Evolutionary conservation across 2,888 invertebrate genomes (phyloP), one percentile per base, ranked within the genome.

Genomic region (Morpho deidamia): DNA sequence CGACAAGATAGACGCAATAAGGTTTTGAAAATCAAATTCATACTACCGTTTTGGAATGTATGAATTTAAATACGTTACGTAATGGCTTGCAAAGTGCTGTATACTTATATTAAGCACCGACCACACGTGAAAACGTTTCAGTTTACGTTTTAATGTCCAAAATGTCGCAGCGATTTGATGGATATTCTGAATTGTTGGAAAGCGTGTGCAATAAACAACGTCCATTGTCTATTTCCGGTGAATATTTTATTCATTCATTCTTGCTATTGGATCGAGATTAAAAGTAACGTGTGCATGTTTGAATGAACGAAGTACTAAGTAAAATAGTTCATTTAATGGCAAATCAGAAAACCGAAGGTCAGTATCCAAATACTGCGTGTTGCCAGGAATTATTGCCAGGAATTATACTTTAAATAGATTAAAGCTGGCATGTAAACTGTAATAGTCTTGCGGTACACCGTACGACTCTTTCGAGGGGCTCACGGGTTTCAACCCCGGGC

Each of bases 201-300:
- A 32, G 11, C 47, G 9, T 23, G n/a, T 32, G 47, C 38, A 40
- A 32, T 33, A 47, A 47, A 47, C 38, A 38, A 47, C 39, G 8
- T 32, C 33, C 33, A 40, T 47, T 47, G 47, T 47, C 39, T 40
- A 39, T 9, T 47, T 40, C 39, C 11, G 40, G 47, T 5, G 11
- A 9, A 47, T 40, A 33, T 47, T 47, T 47, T 40, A 40, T 47
- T 40, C 47, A 47, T 47, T 47, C 38, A 47, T 32, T 39, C 11
- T 40, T 11, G 33, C 7, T 33, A 8, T 23, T 2, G 23, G 23
- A 5, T n/a, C n/a, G n/a, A n/a, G n/a, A n/a, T 23, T 23, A 80
- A 81, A 79, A 79, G 70, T 76, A 81, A 77, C 78, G 65, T 65
- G 77, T 82, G 81, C 83, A 85, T 84, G 3, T 23, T 23, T 23